A percentile compares a stretch with the other conserved stretches of the same genome.
phyloP scores from a whole-genome alignment of 2,113 vertebrate genomes.

The Syngnathoides biaculeatus region DNA sequence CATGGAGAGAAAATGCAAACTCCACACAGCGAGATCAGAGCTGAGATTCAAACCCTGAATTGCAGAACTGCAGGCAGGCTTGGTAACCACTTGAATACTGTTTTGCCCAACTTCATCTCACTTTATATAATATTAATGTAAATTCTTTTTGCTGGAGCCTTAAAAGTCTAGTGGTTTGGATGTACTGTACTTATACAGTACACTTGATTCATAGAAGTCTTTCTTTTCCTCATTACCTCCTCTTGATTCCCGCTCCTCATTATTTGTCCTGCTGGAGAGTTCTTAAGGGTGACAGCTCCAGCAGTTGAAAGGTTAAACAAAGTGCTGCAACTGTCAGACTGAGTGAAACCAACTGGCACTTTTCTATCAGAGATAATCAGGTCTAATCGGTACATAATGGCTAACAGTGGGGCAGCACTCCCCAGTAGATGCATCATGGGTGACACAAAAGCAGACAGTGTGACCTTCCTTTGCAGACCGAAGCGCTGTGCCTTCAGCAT shows the following conservation, averaged over 20 bases:
- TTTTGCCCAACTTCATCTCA: no score
- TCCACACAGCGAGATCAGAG: no score
- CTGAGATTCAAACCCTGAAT: no score
- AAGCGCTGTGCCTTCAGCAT: conserved; percentile 61
- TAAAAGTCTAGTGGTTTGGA: conserved; percentile 12
- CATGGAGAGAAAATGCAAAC: no score
- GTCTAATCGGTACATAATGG: conserved; percentile 98
- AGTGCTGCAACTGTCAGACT: conserved; percentile 89
- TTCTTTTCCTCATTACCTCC: conserved; percentile 63
- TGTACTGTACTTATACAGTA: conserved; percentile 48
- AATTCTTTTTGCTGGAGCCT: no score
- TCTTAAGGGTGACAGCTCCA: conserved; percentile 72
- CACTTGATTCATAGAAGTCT: conserved; percentile 39
- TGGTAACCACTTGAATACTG: no score
- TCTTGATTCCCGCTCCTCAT: conserved; percentile 58
- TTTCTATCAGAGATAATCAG: conserved; percentile 94
- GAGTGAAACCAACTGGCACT: conserved; percentile 93
- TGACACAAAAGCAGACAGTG: conserved; percentile 81
- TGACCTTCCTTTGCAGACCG: conserved; percentile 75
- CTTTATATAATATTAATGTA: no score
- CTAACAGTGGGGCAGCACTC: conserved; percentile 86
- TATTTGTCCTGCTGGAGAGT: conserved; percentile 78
- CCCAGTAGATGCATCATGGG: conserved; percentile 84
- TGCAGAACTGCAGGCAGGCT: no score
- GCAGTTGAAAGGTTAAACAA: conserved; percentile 94